phyloP scores from a whole-genome alignment of 2,797 vertebrate species.

The Anabacerthia variegaticeps region DNA sequence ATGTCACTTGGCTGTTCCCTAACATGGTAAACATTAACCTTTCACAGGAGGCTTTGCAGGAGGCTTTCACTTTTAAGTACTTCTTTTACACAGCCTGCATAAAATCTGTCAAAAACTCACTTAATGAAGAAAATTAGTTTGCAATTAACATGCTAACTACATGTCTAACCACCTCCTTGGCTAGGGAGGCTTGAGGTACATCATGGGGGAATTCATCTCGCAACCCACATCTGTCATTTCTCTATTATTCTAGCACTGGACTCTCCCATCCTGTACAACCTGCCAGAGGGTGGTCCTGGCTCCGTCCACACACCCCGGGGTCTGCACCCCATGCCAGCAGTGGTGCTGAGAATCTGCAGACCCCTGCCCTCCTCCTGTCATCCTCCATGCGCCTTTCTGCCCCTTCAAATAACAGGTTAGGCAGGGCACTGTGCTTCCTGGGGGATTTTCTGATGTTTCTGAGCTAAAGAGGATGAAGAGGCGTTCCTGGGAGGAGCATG shows the following conservation, averaged over 20 bases:
- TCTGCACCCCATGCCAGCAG: background rate
- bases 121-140: background rate
- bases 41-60: background rate
- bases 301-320: fast-evolving
- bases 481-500: fast-evolving
- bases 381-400: fast-evolving
- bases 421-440: background rate
- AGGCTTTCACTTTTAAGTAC: background rate
- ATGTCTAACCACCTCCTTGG: background rate
- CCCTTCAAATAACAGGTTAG: background rate
- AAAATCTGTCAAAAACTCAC: background rate
- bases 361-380: background rate
- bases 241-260: background rate
- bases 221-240: background rate
- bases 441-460: background rate
- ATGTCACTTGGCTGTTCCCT: background rate
- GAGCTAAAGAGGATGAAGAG: background rate
- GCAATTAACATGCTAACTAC: background rate
- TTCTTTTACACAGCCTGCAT: background rate
- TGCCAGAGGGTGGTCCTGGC: background rate
- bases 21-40: background rate
- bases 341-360: fast-evolving
- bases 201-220: background rate
- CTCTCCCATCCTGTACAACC: background rate
- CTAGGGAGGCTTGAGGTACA: background rate